Evolutionary conservation across 1,140 invertebrate genomes (phyloP).

Genomic region (Panagrolaimus sp.): DNA sequence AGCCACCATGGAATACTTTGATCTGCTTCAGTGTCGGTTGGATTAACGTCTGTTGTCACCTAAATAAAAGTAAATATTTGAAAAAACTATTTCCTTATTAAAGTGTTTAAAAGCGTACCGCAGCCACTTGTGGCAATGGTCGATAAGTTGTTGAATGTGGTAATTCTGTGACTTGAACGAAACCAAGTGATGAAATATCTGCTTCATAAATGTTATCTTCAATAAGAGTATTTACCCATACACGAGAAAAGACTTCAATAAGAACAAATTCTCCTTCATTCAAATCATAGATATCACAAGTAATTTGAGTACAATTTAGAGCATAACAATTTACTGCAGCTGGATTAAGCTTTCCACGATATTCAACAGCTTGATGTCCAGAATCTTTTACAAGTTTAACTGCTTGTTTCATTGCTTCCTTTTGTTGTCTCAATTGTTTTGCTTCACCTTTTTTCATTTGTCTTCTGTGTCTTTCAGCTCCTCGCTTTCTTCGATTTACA

Average conservation of each 20-base stretch:
- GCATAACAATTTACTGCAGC: conserved; percentile 49
- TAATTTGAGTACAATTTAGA: conserved; percentile 57
- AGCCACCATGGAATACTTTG: conserved; percentile 47
- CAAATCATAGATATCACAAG: conserved; percentile 54
- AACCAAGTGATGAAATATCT: conserved; percentile 53
- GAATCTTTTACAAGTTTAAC: conserved; percentile 47
- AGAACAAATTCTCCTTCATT: conserved; percentile 54
- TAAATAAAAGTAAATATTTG: conserved; percentile 17
- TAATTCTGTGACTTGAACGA: conserved; percentile 50
- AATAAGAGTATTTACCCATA: conserved; percentile 57
- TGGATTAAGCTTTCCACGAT: conserved; percentile 44
- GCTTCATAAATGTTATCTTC: conserved; percentile 47
- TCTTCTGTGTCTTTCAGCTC: neutral
- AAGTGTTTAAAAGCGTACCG: conserved; percentile 27
- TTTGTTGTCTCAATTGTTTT: conserved; percentile 41
- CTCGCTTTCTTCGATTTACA: conserved; percentile 21
- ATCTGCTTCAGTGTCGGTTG: conserved; percentile 40
- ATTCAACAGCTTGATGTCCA: conserved; percentile 47
- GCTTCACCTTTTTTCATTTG: neutral
- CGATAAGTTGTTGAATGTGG: conserved; percentile 50
- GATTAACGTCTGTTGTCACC: conserved; percentile 49
- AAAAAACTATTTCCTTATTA: no score
- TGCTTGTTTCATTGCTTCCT: conserved; percentile 45
- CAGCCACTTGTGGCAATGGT: conserved; percentile 46
- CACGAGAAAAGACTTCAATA: conserved; percentile 55